Percentiles rank a stretch among this genome's conserved stretches.
These are phyloP conservation scores for Drosophila diplacantha DNA, from an alignment of 2,888 invertebrate species.

Conservation along the genomic window DNA sequence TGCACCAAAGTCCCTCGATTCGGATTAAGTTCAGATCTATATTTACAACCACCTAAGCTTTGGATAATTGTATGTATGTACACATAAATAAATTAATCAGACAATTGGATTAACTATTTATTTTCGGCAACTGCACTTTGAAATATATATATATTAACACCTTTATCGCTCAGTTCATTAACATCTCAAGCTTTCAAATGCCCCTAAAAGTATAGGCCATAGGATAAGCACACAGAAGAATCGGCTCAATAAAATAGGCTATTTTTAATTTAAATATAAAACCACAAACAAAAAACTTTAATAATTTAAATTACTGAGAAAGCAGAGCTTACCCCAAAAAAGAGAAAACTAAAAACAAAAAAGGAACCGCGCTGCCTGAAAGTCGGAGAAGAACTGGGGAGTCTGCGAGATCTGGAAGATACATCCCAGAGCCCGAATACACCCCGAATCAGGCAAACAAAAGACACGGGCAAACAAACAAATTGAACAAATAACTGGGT, in stretches of 20 bases:
- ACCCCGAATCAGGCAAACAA: constrained; percentile 18
- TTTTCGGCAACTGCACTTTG: constrained; percentile 3
- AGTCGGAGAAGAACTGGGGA: constrained; percentile 20
- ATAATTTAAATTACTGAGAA: neutral
- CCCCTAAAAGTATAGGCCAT: constrained; percentile 2
- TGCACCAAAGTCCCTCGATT: neutral
- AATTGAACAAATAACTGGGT: constrained; percentile 33
- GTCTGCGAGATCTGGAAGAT: constrained; percentile 16
- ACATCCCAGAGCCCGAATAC: constrained; percentile 8
- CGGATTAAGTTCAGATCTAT: neutral
- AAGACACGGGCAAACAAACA: constrained; percentile 34
- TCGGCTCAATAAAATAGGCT: constrained; percentile 1
- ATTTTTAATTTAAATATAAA: neutral
- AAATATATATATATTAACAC: neutral
- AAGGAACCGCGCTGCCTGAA: constrained; percentile 5
- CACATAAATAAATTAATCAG: neutral
- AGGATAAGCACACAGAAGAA: neutral
- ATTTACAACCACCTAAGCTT: neutral
- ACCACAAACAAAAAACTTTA: neutral
- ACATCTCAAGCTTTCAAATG: neutral
- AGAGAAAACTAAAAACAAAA: neutral
- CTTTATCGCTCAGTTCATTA: constrained; percentile 1
- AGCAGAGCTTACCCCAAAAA: constrained; percentile 4
- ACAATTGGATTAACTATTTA: neutral
- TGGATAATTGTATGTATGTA: neutral